Evolutionary conservation across 2,797 vertebrate species (phyloP).

Genomic region (Peromyscus eremicus): DNA sequence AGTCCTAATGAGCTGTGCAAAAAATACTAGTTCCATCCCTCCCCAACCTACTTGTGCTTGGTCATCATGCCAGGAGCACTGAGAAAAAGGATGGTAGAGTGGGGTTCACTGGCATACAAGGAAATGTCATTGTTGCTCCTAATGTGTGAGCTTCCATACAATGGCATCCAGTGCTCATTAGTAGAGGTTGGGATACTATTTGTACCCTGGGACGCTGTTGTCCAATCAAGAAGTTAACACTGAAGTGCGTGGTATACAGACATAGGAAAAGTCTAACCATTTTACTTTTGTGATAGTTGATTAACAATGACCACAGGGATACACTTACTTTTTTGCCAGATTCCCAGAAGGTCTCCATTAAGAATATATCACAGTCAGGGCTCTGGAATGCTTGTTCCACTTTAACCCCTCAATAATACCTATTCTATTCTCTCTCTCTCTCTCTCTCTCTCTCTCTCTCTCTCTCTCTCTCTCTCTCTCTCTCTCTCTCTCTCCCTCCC

Average conservation of each 20-base stretch:
- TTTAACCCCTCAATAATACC: neutral
- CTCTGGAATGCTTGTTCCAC: neutral
- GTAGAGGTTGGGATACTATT: neutral
- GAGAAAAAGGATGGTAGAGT: neutral
- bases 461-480: neutral
- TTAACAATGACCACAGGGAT: neutral
- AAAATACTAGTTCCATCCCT: slow-evolving; percentile 15
- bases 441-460: neutral
- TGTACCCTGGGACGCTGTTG: neutral
- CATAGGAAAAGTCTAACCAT: neutral
- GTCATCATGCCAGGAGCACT: neutral
- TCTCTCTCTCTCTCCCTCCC: neutral
- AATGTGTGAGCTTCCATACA: neutral
- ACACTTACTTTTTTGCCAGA: neutral
- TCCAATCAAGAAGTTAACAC: neutral
- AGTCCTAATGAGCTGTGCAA: neutral
- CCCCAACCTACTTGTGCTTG: neutral
- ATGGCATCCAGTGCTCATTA: neutral
- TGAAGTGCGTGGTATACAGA: neutral
- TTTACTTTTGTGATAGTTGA: slow-evolving; percentile 8
- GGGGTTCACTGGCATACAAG: accelerated
- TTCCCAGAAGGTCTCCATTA: neutral
- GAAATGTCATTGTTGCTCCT: neutral
- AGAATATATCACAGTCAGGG: neutral
- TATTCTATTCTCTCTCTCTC: neutral